Evolutionary conservation across 2,113 vertebrate species (phyloP).

Genomic region (Pachyramphus minor): DNA sequence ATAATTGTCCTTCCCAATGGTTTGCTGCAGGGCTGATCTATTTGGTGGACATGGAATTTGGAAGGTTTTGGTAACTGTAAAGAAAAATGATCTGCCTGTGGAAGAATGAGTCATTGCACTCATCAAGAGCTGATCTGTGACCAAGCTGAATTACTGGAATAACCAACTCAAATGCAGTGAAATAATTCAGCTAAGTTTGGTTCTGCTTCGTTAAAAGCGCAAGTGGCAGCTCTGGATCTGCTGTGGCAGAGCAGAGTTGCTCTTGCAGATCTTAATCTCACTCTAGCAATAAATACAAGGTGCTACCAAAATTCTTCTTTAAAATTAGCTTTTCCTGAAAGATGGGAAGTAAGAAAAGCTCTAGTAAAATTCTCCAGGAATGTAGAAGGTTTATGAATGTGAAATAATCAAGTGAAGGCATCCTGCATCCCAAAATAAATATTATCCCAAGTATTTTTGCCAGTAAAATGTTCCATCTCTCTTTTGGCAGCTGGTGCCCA

Average conservation of each 20-base stretch:
- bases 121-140: not conserved
- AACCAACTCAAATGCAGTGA: not conserved
- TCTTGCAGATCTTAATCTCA: not conserved
- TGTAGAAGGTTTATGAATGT: not conserved
- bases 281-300: not conserved
- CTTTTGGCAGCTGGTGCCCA: conserved; percentile 80
- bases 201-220: not conserved
- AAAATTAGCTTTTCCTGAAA: not conserved
- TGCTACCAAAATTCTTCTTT: not conserved
- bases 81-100: not conserved
- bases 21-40: not conserved
- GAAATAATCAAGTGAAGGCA: not conserved
- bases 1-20: not conserved
- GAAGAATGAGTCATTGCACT: not conserved
- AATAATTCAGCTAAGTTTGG: not conserved
- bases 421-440: fast-evolving
- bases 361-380: not conserved
- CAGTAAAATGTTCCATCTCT: not conserved
- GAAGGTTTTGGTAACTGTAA: not conserved
- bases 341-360: not conserved
- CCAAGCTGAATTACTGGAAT: not conserved
- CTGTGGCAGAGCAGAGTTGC: not conserved
- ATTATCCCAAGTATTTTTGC: not conserved
- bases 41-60: not conserved
- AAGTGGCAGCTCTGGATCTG: not conserved